Base-by-base conservation (phyloP, 2,888 invertebrate species). In the Adelognathus sp. region DNA sequence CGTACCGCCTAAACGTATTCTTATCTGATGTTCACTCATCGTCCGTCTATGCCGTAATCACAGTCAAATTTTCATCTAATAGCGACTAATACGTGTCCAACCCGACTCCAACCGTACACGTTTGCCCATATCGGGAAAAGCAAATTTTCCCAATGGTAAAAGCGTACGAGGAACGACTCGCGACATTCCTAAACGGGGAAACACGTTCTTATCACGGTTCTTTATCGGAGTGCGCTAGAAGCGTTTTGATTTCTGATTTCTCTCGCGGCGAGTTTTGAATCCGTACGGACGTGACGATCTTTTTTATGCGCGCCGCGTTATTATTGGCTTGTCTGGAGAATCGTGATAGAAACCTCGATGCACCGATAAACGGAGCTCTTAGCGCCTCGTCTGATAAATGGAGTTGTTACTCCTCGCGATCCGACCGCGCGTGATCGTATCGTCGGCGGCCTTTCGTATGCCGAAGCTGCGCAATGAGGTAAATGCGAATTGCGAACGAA, bases 321-420 rank as follows among this genome's bases (percentile, higher is more conserved):
- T 36, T 36, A 36, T 36, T 36, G 36, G 31, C 31, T 41, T 14
- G 14, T 31, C 24, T 14, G n/a, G 52, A 24, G 31, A 52, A 66
- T 36, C 52, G 36, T 33, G 36, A 54, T 52, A 66, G 36, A 66
- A 66, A 27, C 66, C 29, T 16, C n/a, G 66, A 66, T 66, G 52
- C 52, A 54, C 21, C 66, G 66, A 66, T 66, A 52, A 44, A 64
- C 61, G 27, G 31, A 44, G 33, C 27, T 64, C 56, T 58, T 60
- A 70, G 71, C 71, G 44, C 70, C 64, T 50, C 31, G 52, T 50
- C 27, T 58, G 41, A 50, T 54, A 61, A 52, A 76, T 76, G 31
- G 58, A 66, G 76, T 64, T 60, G 64, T 76, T 39, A 71, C 50
- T 27, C 33, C 60, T 52, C 36, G 27, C 24, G 24, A 52, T 46